A percentile compares a stretch with the other conserved stretches of the same genome.
These are phyloP conservation scores for Pterostichus madidus DNA, from an alignment of 2,888 invertebrate species.

Conservation along the genomic window DNA sequence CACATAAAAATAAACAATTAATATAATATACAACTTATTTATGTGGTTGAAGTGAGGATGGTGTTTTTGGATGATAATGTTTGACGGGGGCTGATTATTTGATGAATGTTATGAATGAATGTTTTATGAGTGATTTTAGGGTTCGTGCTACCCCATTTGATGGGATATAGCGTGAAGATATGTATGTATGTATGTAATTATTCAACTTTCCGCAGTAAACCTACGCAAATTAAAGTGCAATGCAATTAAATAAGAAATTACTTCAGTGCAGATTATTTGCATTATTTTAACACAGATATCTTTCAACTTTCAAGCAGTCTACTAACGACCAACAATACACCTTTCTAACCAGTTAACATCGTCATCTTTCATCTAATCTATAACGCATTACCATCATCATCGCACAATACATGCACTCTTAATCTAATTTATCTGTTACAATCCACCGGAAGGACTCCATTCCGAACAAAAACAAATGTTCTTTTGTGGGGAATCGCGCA, in stretches of 20 bases:
- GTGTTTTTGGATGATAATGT: too few species aligned
- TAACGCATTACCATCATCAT: slow-evolving; percentile 9
- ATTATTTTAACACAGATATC: not conserved
- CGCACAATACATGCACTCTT: not conserved
- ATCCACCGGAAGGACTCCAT: not conserved
- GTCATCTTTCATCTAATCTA: not conserved
- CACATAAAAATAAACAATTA: too few species aligned
- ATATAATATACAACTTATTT: too few species aligned
- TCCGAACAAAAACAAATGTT: too few species aligned
- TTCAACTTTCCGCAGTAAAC: not conserved
- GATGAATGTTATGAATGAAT: too few species aligned
- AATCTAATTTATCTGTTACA: slow-evolving; percentile 15
- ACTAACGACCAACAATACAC: slow-evolving; percentile 18
- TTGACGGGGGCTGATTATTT: too few species aligned
- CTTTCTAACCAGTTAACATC: slow-evolving; percentile 1
- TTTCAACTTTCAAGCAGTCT: not conserved
- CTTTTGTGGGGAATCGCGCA: too few species aligned
- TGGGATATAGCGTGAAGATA: too few species aligned
- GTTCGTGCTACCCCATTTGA: too few species aligned
- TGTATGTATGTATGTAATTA: too few species aligned
- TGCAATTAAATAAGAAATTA: not conserved
- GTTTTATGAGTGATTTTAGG: too few species aligned
- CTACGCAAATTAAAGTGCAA: not conserved
- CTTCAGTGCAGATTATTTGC: not conserved
- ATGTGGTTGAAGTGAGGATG: too few species aligned